A percentile compares a stretch with the other conserved stretches of the same genome.
phyloP scores from a whole-genome alignment of 2,888 invertebrate species.

The Andrena haemorrhoa region DNA sequence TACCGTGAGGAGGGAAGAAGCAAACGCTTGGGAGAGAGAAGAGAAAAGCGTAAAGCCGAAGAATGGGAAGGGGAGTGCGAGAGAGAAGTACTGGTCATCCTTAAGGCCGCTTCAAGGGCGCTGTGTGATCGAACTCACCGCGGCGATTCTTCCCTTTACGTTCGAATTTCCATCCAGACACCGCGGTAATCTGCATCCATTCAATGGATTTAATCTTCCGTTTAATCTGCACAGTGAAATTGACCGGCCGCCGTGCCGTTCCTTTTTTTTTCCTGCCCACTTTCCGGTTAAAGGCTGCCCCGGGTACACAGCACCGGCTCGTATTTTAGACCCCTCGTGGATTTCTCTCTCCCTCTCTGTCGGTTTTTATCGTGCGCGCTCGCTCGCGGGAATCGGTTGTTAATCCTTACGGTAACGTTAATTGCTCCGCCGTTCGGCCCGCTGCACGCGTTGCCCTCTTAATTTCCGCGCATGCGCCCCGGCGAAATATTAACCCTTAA shows the following conservation, averaged over 20 bases:
- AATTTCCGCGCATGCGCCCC: background rate
- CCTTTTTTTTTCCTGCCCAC: background rate
- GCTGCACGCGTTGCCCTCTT: background rate
- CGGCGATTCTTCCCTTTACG: constrained; percentile 27
- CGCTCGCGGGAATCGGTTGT: constrained; percentile 4
- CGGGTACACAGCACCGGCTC: background rate
- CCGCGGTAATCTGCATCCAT: background rate
- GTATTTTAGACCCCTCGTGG: background rate
- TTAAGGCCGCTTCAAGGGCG: constrained; percentile 43
- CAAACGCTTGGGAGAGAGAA: background rate
- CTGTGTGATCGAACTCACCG: constrained; percentile 18
- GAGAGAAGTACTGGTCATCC: constrained; percentile 24
- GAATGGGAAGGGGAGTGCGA: background rate
- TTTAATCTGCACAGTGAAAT: constrained; percentile 4
- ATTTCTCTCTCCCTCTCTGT: constrained; percentile 2
- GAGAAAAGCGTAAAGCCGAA: background rate
- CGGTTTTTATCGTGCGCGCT: background rate
- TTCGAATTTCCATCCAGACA: constrained; percentile 25
- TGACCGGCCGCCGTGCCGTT: background rate
- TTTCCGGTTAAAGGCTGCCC: background rate
- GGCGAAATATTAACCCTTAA: constrained; percentile 7
- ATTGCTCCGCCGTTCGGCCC: background rate
- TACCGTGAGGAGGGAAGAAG: background rate
- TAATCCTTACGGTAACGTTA: constrained; percentile 5
- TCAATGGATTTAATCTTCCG: background rate